Evolutionary conservation across 2,888 invertebrate genomes (phyloP).

Genomic region (Meliscaeva auricollis): DNA sequence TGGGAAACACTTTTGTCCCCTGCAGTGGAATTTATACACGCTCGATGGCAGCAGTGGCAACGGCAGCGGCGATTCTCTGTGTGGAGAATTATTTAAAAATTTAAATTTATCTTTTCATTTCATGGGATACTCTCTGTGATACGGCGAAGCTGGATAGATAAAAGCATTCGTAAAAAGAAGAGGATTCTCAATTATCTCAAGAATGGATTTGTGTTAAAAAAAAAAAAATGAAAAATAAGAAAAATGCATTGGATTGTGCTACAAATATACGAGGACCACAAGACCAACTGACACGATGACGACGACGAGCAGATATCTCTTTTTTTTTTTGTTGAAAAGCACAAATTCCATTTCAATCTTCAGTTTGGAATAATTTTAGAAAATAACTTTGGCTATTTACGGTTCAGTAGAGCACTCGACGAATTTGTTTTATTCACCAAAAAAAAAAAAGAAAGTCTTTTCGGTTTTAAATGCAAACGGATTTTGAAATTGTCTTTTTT

Average conservation of each 20-base stretch:
- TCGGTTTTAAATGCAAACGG: no score
- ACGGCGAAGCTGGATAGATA: conserved; percentile 25
- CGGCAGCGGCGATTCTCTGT: not conserved
- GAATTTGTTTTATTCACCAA: not conserved
- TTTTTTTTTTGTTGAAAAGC: conserved; percentile 12
- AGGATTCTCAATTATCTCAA: conserved; percentile 31
- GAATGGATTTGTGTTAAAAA: conserved; percentile 28
- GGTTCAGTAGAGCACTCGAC: conserved; percentile 22
- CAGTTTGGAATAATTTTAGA: conserved; percentile 34
- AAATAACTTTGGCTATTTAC: conserved; percentile 30
- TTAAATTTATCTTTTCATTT: conserved; percentile 43
- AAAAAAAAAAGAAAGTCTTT: no score
- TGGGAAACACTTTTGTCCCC: conserved; percentile 13
- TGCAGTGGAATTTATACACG: conserved; percentile 35
- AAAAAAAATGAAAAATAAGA: not conserved
- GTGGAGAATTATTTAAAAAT: conserved; percentile 38
- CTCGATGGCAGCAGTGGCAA: not conserved
- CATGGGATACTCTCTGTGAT: not conserved
- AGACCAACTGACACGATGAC: conserved; percentile 27
- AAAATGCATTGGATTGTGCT: conserved; percentile 6
- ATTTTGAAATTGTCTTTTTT: no score
- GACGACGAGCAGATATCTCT: conserved; percentile 3
- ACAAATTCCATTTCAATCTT: conserved; percentile 22
- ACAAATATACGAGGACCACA: not conserved
- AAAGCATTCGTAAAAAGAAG: conserved; percentile 19